Conservation (phyloP, 2,113 vertebrate genomes). For the Aplodontia rufa region DNA sequence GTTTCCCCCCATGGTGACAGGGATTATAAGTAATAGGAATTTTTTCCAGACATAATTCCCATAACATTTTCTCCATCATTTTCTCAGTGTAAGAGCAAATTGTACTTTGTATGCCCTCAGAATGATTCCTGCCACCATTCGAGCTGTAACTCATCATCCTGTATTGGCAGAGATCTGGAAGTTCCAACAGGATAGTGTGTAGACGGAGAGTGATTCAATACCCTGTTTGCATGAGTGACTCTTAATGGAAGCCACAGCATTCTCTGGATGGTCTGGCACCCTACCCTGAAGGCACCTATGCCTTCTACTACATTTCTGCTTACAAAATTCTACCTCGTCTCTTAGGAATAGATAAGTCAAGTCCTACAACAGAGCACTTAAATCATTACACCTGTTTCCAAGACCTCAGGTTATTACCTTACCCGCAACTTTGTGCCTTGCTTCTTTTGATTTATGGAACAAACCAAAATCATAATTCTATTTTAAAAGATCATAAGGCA, state of each 20-base stretch:
- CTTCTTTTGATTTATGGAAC: slow-evolving; percentile 56
- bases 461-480: slow-evolving; percentile 69
- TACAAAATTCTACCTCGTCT: neutral
- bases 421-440: neutral
- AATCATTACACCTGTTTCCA: neutral
- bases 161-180: neutral
- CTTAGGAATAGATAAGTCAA: neutral
- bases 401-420: neutral
- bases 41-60: neutral
- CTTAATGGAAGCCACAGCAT: neutral
- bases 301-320: neutral
- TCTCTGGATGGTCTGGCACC: neutral
- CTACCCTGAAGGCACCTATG: too few species aligned
- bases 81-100: neutral
- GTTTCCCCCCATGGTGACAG: neutral
- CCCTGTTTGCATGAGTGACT: neutral
- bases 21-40: neutral
- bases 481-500: slow-evolving; percentile 78
- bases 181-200: neutral
- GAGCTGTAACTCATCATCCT: neutral
- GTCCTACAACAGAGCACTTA: neutral
- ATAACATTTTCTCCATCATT: neutral
- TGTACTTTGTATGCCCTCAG: neutral
- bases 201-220: neutral
- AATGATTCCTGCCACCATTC: neutral